A percentile compares a stretch with the other conserved stretches of the same genome.
Evolutionary conservation across 2,113 vertebrate species (phyloP).

Genomic region (Indicator indicator): DNA sequence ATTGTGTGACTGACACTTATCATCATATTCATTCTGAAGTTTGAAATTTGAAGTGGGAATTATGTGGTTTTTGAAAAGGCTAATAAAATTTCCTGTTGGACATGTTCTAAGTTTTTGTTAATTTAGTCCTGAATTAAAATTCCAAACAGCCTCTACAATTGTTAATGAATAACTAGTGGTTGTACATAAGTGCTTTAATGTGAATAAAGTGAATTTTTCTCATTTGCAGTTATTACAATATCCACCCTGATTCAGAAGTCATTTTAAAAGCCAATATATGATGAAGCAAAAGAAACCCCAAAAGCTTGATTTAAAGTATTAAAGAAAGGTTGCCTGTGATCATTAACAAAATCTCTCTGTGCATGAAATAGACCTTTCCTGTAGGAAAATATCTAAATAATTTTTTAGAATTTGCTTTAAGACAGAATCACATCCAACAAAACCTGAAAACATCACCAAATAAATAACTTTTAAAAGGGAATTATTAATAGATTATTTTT

Average conservation of each 20-base stretch:
- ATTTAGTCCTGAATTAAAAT: not conserved
- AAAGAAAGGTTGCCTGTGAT: not conserved
- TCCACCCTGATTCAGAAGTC: not conserved
- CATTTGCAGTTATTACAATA: not conserved
- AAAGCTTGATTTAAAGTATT: not conserved
- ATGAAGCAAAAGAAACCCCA: not conserved
- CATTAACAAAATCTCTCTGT: not conserved
- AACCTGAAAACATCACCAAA: not conserved
- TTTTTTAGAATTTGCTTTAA: not conserved
- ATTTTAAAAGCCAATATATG: not conserved
- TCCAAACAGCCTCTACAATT: not conserved
- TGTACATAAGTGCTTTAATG: not conserved
- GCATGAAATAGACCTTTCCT: not conserved
- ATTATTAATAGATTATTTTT: not conserved
- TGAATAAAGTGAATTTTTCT: not conserved
- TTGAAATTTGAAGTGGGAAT: not conserved
- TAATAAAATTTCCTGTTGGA: not conserved
- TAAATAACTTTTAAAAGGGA: not conserved
- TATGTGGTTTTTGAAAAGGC: not conserved
- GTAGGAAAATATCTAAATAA: not conserved
- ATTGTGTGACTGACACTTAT: not conserved
- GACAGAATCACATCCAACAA: not conserved
- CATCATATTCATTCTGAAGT: not conserved
- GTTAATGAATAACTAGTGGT: not conserved
- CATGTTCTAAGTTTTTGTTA: not conserved